Evolutionary conservation across 2,888 invertebrate genomes (phyloP).

Genomic region (Habrosyne pyritoides): DNA sequence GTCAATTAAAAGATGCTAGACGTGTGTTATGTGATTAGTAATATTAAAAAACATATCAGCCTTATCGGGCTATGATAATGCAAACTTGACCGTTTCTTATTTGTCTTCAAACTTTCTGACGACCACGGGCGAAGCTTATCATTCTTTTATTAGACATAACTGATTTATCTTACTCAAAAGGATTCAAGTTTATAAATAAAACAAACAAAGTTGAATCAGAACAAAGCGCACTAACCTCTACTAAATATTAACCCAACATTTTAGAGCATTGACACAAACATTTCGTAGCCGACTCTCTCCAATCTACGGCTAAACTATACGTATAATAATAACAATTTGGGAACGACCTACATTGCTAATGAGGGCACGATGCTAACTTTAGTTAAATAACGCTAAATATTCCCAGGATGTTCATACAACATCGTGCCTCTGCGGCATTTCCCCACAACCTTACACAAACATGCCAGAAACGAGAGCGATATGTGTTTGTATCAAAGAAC

Average conservation of each 20-base stretch:
- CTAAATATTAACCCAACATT: not conserved
- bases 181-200: too few species aligned
- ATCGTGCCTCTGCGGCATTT: constrained; percentile 1
- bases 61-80: too few species aligned
- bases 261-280: not conserved
- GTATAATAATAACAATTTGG: constrained; percentile 10
- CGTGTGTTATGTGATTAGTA: too few species aligned
- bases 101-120: too few species aligned
- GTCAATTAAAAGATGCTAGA: too few species aligned
- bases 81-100: too few species aligned
- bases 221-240: too few species aligned
- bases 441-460: not conserved
- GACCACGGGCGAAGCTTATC: too few species aligned
- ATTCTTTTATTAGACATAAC: too few species aligned
- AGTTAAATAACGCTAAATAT: constrained; percentile 6
- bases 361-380: constrained; percentile 8
- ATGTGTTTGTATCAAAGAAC: not conserved
- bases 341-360: constrained; percentile 12
- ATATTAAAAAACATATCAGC: too few species aligned
- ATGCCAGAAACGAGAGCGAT: not conserved
- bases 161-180: too few species aligned
- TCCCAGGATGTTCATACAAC: not conserved
- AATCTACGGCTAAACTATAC: not conserved
- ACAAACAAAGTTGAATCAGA: too few species aligned
- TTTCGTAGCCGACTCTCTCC: not conserved